Conservation (phyloP, 2,797 vertebrate genomes). For the Thripadectes ignobilis region DNA sequence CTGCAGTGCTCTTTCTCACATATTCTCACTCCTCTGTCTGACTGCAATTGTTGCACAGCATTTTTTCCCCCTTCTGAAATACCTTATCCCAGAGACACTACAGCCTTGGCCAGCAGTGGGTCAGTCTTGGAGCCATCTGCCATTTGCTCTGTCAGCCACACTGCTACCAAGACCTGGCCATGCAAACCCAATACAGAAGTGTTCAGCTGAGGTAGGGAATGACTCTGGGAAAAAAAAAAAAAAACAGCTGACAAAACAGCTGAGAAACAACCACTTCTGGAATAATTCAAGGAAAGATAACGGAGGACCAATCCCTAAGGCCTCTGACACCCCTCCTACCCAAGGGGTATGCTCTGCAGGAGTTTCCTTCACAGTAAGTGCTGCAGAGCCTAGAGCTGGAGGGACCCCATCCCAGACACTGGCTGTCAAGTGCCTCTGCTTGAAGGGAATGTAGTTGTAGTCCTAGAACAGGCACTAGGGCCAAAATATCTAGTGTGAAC, state of each 20-base stretch:
- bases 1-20: background rate
- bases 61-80: accelerated
- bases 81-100: background rate
- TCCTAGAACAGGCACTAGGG: background rate
- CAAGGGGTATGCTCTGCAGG: background rate
- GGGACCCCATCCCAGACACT: accelerated
- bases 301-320: background rate
- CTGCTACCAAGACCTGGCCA: background rate
- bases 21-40: background rate
- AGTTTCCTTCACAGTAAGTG: background rate
- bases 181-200: background rate
- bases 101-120: background rate
- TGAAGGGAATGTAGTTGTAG: background rate
- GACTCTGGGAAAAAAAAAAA: too few species aligned
- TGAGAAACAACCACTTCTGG: background rate
- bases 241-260: background rate
- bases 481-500: background rate
- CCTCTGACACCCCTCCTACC: background rate
- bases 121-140: background rate
- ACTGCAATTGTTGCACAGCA: background rate
- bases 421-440: background rate
- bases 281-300: background rate
- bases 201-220: background rate
- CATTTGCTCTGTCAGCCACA: background rate
- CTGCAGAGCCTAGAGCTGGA: background rate